Conservation (phyloP, 1,140 invertebrate genomes). For the Aphaenogaster floridana region DNA sequence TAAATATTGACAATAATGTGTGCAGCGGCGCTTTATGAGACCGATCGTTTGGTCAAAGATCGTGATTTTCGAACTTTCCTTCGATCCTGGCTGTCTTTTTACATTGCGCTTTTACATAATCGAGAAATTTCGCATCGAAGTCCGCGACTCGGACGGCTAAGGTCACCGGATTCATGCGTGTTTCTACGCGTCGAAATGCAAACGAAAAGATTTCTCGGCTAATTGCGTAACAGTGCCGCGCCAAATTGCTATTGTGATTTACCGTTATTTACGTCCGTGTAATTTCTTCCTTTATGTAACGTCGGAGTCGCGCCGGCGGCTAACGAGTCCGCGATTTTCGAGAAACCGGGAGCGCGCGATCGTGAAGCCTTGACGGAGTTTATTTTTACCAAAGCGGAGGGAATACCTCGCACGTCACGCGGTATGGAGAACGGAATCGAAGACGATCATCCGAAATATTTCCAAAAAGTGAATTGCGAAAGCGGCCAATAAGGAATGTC, state of each 20-base stretch:
- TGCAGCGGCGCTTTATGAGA: background rate
- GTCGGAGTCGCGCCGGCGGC: background rate
- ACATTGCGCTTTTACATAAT: background rate
- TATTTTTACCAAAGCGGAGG: background rate
- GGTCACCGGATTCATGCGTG: background rate
- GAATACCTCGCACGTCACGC: background rate
- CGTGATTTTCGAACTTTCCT: background rate
- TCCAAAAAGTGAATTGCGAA: background rate
- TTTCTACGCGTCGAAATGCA: conserved; percentile 3
- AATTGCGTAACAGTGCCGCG: background rate
- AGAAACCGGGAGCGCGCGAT: background rate
- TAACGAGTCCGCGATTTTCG: background rate
- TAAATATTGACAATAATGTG: background rate
- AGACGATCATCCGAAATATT: background rate
- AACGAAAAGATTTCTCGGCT: conserved; percentile 20
- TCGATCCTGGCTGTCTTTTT: background rate
- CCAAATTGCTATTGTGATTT: conserved; percentile 21
- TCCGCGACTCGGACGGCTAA: background rate
- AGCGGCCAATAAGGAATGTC: background rate
- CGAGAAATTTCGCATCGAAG: background rate
- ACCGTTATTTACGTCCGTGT: conserved; percentile 10
- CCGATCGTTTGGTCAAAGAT: background rate
- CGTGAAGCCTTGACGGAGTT: conserved; percentile 3
- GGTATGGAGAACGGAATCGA: background rate
- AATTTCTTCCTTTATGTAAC: conserved; percentile 24